Percentiles rank a stretch among this genome's conserved stretches.
phyloP scores from a whole-genome alignment of 2,113 vertebrate species.

The Electrona antarctica region DNA sequence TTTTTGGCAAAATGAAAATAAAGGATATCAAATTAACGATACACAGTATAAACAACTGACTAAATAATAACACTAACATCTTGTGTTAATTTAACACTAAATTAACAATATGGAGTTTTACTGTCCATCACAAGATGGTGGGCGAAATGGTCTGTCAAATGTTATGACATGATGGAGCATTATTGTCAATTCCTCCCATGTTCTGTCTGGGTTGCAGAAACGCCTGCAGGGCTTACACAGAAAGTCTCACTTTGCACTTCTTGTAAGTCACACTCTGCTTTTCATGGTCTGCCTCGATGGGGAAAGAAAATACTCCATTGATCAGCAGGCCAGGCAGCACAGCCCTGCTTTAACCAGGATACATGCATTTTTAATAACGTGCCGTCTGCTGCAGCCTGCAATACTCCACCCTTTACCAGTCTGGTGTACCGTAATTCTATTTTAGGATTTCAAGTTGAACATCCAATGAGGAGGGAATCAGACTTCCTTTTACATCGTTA shows the following conservation, averaged over 20 bases:
- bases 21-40: no score
- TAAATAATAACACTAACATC: no score
- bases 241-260: constrained; percentile 9
- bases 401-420: neutral
- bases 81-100: no score
- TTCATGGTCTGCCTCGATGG: constrained; percentile 16
- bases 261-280: constrained; percentile 1
- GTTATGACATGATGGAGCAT: neutral
- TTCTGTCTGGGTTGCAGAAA: constrained; percentile 29
- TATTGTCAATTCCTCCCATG: constrained; percentile 6
- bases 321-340: constrained; percentile 45
- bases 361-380: constrained; percentile 68
- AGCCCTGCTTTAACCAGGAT: constrained; percentile 33
- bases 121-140: neutral
- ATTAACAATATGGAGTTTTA: no score
- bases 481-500: neutral
- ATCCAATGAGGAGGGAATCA: neutral
- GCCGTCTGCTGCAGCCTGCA: constrained; percentile 29
- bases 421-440: constrained; percentile 7
- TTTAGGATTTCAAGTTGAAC: constrained; percentile 10
- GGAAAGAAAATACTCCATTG: constrained; percentile 36
- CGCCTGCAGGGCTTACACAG: constrained; percentile 19
- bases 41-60: no score
- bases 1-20: no score
- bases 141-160: constrained; percentile 8